These are phyloP conservation scores for Brachionus asplanchnoidis DNA, from an alignment of 1,140 invertebrate species.

Conservation along the genomic window DNA sequence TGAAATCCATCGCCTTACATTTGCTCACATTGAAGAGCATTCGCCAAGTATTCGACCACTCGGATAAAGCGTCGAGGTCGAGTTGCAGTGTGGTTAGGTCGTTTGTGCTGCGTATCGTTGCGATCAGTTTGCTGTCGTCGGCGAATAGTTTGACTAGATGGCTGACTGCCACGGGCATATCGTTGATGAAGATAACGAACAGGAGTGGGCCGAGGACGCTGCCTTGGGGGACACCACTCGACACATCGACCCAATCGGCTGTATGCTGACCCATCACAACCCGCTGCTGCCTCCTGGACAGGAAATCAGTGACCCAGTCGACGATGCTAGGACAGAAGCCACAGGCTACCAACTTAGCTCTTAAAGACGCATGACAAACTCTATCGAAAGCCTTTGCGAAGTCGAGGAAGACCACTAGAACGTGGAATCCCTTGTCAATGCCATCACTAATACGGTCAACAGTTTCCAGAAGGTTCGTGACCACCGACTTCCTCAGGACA, in stretches of 20 bases:
- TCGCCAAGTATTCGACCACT: neutral
- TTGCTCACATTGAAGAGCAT: neutral
- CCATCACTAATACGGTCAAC: neutral
- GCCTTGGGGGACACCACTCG: neutral
- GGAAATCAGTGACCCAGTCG: neutral
- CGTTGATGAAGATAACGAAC: constrained; percentile 40
- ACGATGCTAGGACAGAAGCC: neutral
- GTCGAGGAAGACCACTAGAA: neutral
- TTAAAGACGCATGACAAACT: neutral
- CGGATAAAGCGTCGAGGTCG: neutral
- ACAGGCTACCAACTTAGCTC: neutral
- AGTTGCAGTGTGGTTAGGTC: neutral
- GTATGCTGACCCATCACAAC: neutral
- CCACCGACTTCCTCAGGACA: neutral
- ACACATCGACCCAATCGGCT: neutral
- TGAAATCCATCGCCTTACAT: neutral
- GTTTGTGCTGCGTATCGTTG: neutral
- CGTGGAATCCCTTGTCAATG: neutral
- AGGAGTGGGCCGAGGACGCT: neutral
- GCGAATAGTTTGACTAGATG: neutral
- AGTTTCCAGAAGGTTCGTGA: neutral
- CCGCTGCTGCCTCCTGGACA: neutral
- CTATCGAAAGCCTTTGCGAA: neutral
- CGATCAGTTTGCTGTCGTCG: neutral
- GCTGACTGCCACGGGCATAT: neutral